Conservation (phyloP, 2,888 invertebrate genomes). For the Sminthurinus aureus region DNA sequence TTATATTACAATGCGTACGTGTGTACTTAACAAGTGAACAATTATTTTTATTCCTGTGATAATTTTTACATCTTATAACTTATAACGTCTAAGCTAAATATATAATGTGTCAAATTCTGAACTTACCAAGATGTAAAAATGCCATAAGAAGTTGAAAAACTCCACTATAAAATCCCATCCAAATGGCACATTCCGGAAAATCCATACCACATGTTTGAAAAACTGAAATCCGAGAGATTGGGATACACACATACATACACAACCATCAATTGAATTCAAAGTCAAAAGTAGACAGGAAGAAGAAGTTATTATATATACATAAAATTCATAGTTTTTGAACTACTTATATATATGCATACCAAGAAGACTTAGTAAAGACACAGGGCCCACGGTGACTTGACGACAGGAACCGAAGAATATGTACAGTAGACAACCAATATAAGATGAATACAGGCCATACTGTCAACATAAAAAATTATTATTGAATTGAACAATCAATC, state of each 20-base stretch:
- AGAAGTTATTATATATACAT: too few species aligned
- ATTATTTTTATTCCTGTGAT: background rate
- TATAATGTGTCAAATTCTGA: background rate
- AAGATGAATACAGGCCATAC: constrained; percentile 53
- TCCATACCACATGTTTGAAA: constrained; percentile 56
- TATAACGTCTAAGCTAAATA: constrained; percentile 1
- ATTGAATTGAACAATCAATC: too few species aligned
- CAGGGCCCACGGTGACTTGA: constrained; percentile 64
- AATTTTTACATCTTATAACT: background rate
- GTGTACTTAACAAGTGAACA: background rate
- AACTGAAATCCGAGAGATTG: too few species aligned
- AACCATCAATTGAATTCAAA: background rate
- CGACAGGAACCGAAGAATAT: constrained; percentile 66
- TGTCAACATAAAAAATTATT: constrained; percentile 13
- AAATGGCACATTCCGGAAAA: constrained; percentile 53
- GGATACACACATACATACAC: background rate
- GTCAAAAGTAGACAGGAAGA: too few species aligned
- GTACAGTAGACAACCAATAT: constrained; percentile 66
- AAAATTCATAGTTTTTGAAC: too few species aligned
- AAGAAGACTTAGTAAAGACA: constrained; percentile 38
- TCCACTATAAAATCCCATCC: constrained; percentile 56
- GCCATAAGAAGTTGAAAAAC: constrained; percentile 56
- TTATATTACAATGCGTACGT: background rate
- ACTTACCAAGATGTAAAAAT: constrained; percentile 52
- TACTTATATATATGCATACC: too few species aligned